phyloP scores from a whole-genome alignment of 2,113 vertebrate genomes.

The Setophaga petechia region DNA sequence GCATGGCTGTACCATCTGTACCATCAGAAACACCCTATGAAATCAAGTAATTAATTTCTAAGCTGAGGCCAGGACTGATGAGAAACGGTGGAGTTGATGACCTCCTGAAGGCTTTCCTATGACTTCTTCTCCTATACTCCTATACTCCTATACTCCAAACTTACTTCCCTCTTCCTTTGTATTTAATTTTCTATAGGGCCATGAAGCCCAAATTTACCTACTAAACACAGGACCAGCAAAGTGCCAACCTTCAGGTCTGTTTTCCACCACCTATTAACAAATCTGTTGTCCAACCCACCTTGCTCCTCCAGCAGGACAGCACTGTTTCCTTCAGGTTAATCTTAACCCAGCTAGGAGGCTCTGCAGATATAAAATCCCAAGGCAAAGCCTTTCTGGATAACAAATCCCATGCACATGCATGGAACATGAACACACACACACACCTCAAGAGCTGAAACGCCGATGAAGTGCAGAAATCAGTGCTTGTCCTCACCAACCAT shows the following conservation, averaged over 20 bases:
- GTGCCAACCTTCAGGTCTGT: background rate
- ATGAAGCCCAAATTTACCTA: background rate
- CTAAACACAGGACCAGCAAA: background rate
- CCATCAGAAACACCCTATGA: background rate
- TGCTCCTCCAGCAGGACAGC: background rate
- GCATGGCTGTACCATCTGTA: background rate
- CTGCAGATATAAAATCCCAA: background rate
- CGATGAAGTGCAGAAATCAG: slow-evolving; percentile 4
- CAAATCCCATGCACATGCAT: background rate
- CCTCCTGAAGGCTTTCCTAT: background rate
- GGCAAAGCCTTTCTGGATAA: background rate
- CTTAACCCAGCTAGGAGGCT: background rate
- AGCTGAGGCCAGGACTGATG: background rate
- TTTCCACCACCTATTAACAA: background rate
- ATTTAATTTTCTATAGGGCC: background rate
- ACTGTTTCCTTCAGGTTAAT: background rate
- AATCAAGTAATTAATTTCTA: background rate
- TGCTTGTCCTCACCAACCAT: background rate
- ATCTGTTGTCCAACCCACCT: background rate
- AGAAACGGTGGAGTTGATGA: background rate
- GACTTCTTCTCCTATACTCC: background rate
- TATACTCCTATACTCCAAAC: background rate
- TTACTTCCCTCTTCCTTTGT: background rate
- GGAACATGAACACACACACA: background rate
- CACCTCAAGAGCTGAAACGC: background rate